Evolutionary conservation across 2,888 invertebrate species (phyloP).

Genomic region (Drosophila incognita): DNA sequence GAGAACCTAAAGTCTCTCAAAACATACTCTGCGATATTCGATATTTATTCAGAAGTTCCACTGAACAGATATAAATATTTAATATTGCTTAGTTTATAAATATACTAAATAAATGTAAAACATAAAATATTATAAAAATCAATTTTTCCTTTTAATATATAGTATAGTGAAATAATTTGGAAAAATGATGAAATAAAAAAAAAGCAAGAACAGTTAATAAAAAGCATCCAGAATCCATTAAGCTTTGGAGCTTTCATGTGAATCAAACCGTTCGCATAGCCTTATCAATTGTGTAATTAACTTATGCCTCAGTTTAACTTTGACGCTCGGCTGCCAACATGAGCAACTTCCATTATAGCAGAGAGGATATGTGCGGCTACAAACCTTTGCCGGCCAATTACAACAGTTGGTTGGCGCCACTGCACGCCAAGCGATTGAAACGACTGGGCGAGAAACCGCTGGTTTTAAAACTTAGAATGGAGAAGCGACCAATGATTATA

Average conservation of each 20-base stretch:
- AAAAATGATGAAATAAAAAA: neutral
- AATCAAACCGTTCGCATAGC: neutral
- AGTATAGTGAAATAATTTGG: neutral
- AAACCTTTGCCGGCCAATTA: constrained; percentile 1
- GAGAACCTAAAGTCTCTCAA: constrained; percentile 20
- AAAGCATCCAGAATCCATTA: constrained; percentile 1
- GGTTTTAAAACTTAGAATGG: neutral
- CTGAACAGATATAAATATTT: neutral
- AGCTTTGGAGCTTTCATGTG: constrained; percentile 6
- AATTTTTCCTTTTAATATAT: neutral
- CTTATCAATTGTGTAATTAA: neutral
- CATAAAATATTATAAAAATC: neutral
- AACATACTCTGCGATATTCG: constrained; percentile 18
- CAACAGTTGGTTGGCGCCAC: constrained; percentile 10
- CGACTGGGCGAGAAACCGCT: neutral
- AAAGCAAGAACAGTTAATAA: neutral
- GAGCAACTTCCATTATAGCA: neutral
- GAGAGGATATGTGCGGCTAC: neutral
- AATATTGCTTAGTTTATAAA: neutral
- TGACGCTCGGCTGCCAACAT: neutral
- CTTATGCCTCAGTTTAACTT: neutral
- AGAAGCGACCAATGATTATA: constrained; percentile 30
- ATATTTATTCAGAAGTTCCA: constrained; percentile 1
- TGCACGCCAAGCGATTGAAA: constrained; percentile 12
- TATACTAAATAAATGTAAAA: neutral